Evolutionary conservation across 2,113 vertebrate species (phyloP), one percentile per base, ranked within the genome.

Genomic region (Petrocephalus microphthalmus): DNA sequence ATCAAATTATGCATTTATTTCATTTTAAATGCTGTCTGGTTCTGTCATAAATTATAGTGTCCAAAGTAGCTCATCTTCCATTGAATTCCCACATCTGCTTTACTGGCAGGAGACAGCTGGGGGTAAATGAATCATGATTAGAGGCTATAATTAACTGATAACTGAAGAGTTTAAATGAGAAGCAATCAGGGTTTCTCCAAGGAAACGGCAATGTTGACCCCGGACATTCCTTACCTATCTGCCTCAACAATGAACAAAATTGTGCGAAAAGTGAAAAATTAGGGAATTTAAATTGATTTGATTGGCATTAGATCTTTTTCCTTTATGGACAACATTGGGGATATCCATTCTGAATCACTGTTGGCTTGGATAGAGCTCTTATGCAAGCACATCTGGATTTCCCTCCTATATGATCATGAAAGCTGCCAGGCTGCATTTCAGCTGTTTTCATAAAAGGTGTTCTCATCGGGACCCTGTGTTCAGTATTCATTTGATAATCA

Each of bases 271-370:
- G n/a, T 54, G 19, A 51, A 71, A 45, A 17, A 20, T 83, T 49
- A 71, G 22, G 19, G 37, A 10, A 20, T 49, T n/a, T 47, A 45
- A 47, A 20, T 47, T 42, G 10, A 81, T 82, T 47, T 85, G n/a
- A 5, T 85, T 56, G 25, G 1, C 22, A 6, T 37, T 10, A 0
- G 7, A 54, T 88, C 91, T 91, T 93, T 93, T 92, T 92, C 91
- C 93, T 94, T 90, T 92, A 87, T 89, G 87, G 91, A 7, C 51
- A 33, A 54, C 47, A 56, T 37, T 60, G 45, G 51, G 71, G 91
- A 92, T 93, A 91, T 91, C 91, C 91, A 91, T 92, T 93, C 17
- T 91, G 87, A 93, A 91, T 92, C 86, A 91, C 91, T 93, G 91
- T 91, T 89, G 89, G 86, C 92, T 89, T 90, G 91, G 93, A 90